Base-by-base conservation (phyloP, 2,888 invertebrate species). In the Terebella lapidaria region DNA sequence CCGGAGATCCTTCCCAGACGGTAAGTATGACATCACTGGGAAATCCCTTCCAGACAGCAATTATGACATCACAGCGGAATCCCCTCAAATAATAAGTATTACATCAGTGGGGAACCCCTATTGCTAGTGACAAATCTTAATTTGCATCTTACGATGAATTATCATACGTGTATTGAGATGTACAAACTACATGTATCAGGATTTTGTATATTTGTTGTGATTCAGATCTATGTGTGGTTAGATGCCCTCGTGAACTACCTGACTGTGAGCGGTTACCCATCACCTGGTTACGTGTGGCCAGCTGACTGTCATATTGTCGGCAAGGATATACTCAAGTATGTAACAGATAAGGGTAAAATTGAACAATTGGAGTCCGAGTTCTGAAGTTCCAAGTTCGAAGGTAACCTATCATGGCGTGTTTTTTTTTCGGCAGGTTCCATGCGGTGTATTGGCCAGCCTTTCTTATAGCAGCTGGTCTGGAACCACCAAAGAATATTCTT, bases 391-490 rank as follows among this genome's bases (percentile, higher is more conserved):
- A n/a, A n/a, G n/a, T n/a, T n/a, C n/a, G n/a, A n/a, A n/a, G n/a
- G n/a, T n/a, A n/a, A n/a, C n/a, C 10, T 35, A 35, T 35, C 10
- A 10, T 35, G 10, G 42, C n/a, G n/a, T 35, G n/a, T 35, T 15
- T n/a, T 22, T 53, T 15, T 53, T 57, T 61, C 77, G 77, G 18
- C 72, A 90, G 91, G 78, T 99, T 99, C 82, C 97, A 99, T 83
- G 94, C 92, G 20, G 86, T 97, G 62, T 97, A 93, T 82, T 99
- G 97, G 97, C 97, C 97, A 1, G 94, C 96, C 18, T 95, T 99
- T 82, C 84, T 99, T 5, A 87, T 99, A 80, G 97, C 94, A 0
- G 88, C 88, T 22, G 88, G 87, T 18, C 81, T 94, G 70, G 87
- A 89, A 65, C 91, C 71, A 10, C 97, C 99, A 0, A 84, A 84